Evolutionary conservation across 2,888 invertebrate species (phyloP), one percentile per base, ranked within the genome.

Genomic region (Eretmocerus hayati): DNA sequence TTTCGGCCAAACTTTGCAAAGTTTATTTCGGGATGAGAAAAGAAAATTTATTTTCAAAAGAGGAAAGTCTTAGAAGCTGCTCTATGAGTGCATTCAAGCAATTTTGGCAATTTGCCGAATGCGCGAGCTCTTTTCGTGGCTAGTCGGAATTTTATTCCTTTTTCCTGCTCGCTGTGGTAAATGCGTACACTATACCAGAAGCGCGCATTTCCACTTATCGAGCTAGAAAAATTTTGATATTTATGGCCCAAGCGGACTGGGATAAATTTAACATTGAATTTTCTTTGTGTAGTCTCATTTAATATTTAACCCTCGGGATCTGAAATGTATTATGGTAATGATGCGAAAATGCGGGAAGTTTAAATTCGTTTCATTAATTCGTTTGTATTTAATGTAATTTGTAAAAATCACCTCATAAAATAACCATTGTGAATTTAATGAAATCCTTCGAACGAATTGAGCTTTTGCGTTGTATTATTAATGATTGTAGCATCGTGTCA

Each of bases 81-180:
- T 19, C 32, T 32, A 16, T n/a, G 19, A 15, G 16, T 20, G 15
- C 22, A 30, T 19, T 19, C 19, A 13, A 30, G 30, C 18, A 22
- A 15, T 18, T 39, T 46, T 50, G 50, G 50, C 50, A 50, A 42
- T 40, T 30, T 50, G 50, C 50, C 50, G 42, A 23, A 18, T 6
- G 30, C 40, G 16, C 41, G 42, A 37, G 32, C 18, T 21, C 20
- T 11, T 13, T 41, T 20, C 37, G 37, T 38, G 32, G 20, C 30
- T 20, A n/a, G 11, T 18, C 40, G 15, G 23, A 15, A 41, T 41
- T 42, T 22, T 42, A 19, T 23, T 41, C 41, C 41, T 33, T 42
- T 42, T 42, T 42, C 35, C 32, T 42, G 22, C n/a, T 19, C 42
- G 18, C n/a, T 13, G 19, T 20, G n/a, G 39, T n/a, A 22, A 18